A percentile compares a stretch with the other conserved stretches of the same genome.
Conservation (phyloP, 2,113 vertebrate species). For the Malurus melanocephalus region DNA sequence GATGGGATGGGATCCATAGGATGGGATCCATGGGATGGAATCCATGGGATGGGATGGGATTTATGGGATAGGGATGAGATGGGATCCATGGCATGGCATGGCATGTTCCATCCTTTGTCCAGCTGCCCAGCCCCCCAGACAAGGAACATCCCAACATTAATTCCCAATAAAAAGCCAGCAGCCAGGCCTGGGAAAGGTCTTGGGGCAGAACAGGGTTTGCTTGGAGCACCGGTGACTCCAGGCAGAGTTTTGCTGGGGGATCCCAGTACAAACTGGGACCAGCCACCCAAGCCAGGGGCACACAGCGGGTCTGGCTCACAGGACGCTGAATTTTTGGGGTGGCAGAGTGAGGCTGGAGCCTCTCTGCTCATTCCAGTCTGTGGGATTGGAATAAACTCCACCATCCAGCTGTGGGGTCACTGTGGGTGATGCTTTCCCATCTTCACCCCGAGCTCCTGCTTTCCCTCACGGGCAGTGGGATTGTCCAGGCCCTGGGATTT, state of each 20-base stretch:
- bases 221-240: accelerated
- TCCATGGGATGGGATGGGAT: background rate
- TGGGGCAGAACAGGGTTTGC: background rate
- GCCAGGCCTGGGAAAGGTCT: background rate
- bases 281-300: background rate
- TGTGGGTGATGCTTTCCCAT: accelerated
- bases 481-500: background rate
- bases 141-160: background rate
- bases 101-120: no score
- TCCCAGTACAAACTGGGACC: background rate
- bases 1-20: background rate
- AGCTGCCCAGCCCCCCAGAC: background rate
- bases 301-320: background rate
- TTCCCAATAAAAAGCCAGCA: background rate
- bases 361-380: background rate
- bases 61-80: no score
- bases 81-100: no score
- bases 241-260: background rate
- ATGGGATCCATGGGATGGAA: no score
- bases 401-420: background rate
- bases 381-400: background rate
- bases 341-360: background rate
- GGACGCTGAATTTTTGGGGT: background rate
- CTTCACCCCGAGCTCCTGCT: background rate
- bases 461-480: accelerated